phyloP scores from a whole-genome alignment of 1,140 invertebrate species.

The Cydia amplana region DNA sequence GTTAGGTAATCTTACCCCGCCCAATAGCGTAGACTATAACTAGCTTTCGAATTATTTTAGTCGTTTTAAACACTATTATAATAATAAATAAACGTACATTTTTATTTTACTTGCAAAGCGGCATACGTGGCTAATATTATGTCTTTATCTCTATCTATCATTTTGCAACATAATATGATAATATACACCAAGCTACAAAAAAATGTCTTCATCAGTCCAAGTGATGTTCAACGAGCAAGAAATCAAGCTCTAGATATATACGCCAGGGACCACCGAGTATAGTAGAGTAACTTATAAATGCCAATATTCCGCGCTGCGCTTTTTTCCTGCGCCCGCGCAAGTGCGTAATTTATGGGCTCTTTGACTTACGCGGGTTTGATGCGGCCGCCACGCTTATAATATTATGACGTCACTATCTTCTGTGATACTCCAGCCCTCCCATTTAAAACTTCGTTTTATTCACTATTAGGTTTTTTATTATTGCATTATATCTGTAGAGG shows the following conservation, averaged over 20 bases:
- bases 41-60: too few relatives aligned
- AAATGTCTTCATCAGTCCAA: background rate
- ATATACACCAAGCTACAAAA: background rate
- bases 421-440: background rate
- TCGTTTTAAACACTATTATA: too few relatives aligned
- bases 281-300: constrained; percentile 27
- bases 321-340: constrained; percentile 14
- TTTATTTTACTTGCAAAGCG: too few relatives aligned
- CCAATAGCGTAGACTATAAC: too few relatives aligned
- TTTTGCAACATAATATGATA: background rate
- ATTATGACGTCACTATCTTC: constrained; percentile 19
- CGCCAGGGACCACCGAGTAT: constrained; percentile 4
- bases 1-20: too few relatives aligned
- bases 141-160: too few relatives aligned
- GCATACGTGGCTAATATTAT: too few relatives aligned
- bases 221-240: background rate
- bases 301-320: constrained; percentile 15
- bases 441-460: background rate
- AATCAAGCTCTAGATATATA: constrained; percentile 4
- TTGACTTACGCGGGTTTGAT: constrained; percentile 28
- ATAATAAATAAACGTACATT: too few relatives aligned
- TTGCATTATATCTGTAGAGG: background rate
- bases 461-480: background rate
- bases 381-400: constrained; percentile 11
- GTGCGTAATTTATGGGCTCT: constrained; percentile 30